These are phyloP conservation scores for Gouania willdenowi DNA, from an alignment of 2,797 vertebrate genomes.

Conservation along the genomic window DNA sequence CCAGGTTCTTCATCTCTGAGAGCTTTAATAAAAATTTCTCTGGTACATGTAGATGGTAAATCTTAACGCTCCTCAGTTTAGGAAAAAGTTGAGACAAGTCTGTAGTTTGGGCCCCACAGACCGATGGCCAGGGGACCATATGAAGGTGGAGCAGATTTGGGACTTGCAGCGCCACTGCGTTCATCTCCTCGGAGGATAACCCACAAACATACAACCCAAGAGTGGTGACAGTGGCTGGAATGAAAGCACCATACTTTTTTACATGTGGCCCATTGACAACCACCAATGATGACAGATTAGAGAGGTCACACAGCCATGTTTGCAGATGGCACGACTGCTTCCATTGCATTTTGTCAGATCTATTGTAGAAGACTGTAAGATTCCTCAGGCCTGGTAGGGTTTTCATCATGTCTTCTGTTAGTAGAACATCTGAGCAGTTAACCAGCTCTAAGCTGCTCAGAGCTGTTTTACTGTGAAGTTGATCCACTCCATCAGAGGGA, in stretches of 20 bases:
- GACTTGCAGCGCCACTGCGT: constrained; percentile 10
- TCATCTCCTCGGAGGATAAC: constrained; percentile 24
- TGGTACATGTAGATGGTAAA: constrained; percentile 20
- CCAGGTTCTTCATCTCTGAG: constrained; percentile 33
- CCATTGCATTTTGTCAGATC: neutral
- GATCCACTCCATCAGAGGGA: neutral
- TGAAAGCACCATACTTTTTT: constrained; percentile 13
- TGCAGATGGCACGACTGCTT: constrained; percentile 2
- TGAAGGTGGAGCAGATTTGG: constrained; percentile 55
- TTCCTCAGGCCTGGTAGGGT: constrained; percentile 31
- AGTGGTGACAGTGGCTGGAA: constrained; percentile 46
- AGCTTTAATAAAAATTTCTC: constrained; percentile 37
- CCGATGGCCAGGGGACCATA: constrained; percentile 44
- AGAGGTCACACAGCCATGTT: constrained; percentile 46
- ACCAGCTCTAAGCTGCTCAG: constrained; percentile 56
- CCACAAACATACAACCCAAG: constrained; percentile 33
- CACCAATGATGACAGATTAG: constrained; percentile 32
- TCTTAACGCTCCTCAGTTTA: constrained; percentile 43
- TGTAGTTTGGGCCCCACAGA: constrained; percentile 7
- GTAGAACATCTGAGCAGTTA: neutral
- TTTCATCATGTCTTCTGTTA: constrained; percentile 24
- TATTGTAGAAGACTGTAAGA: constrained; percentile 33
- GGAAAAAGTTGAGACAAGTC: constrained; percentile 48
- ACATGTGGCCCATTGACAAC: constrained; percentile 35
- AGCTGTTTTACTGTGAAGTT: neutral